These are phyloP conservation scores for Diplodus sargus DNA, from an alignment of 2,797 vertebrate genomes.

Conservation along the genomic window DNA sequence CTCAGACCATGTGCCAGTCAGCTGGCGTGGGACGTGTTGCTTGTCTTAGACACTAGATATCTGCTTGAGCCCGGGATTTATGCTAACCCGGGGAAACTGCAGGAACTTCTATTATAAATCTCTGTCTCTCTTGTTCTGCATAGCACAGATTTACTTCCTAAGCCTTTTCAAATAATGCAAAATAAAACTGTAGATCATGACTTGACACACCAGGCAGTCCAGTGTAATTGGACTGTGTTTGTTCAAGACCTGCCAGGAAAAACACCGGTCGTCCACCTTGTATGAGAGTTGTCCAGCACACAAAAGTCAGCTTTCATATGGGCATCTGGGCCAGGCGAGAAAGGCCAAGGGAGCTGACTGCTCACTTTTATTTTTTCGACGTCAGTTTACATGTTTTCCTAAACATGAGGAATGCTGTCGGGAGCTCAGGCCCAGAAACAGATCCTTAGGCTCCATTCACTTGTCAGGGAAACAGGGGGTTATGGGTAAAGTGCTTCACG, in stretches of 20 bases:
- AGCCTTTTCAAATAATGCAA: conserved; percentile 78
- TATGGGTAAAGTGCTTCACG: conserved; percentile 73
- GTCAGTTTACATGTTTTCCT: conserved; percentile 81
- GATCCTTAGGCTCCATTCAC: conserved; percentile 69
- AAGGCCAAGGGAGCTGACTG: conserved; percentile 78
- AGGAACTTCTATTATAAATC: conserved; percentile 57
- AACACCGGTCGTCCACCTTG: conserved; percentile 80
- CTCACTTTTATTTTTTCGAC: conserved; percentile 78
- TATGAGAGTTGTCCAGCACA: conserved; percentile 69
- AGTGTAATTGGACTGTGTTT: conserved; percentile 81
- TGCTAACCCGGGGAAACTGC: conserved; percentile 60
- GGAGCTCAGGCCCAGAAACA: conserved; percentile 66
- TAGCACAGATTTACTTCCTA: conserved; percentile 69
- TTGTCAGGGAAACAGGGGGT: conserved; percentile 75
- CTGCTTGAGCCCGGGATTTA: conserved; percentile 56
- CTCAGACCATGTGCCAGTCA: conserved; percentile 54
- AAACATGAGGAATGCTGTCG: conserved; percentile 80
- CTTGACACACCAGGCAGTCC: conserved; percentile 74
- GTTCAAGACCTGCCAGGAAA: conserved; percentile 82
- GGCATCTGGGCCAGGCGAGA: conserved; percentile 68
- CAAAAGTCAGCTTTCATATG: conserved; percentile 84
- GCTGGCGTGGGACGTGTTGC: conserved; percentile 43
- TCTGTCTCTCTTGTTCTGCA: conserved; percentile 63
- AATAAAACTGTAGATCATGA: conserved; percentile 79
- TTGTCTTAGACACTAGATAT: conserved; percentile 64